Conservation (phyloP, 2,797 vertebrate genomes). For the Rhinichthys osculus region DNA sequence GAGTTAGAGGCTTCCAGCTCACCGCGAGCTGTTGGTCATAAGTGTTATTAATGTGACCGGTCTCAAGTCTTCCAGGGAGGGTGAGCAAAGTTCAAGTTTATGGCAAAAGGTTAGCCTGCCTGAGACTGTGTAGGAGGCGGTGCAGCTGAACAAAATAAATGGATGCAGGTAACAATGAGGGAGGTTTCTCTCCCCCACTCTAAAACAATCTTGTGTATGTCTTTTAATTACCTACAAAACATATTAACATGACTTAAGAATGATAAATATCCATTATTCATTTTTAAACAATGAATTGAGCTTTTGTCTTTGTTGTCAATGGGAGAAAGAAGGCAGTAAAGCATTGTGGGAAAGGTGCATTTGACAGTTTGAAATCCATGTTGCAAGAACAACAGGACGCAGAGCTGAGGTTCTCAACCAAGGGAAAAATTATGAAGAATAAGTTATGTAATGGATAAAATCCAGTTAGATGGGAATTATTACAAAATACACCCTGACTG, state of each 20-base stretch:
- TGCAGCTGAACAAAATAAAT: slow-evolving; percentile 18
- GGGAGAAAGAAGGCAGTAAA: slow-evolving; percentile 10
- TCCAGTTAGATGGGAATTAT: background rate
- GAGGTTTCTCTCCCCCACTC: background rate
- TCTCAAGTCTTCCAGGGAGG: slow-evolving; percentile 38
- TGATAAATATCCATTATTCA: background rate
- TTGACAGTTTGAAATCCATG: background rate
- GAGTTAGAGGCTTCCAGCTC: slow-evolving; percentile 33
- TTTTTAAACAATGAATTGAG: background rate
- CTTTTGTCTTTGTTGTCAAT: slow-evolving; percentile 9
- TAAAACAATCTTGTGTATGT: background rate
- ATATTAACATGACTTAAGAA: background rate
- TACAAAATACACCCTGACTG: background rate
- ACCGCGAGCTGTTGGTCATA: slow-evolving; percentile 19
- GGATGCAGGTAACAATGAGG: slow-evolving; percentile 16
- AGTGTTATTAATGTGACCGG: slow-evolving; percentile 47
- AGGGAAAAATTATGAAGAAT: background rate
- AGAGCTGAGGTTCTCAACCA: background rate
- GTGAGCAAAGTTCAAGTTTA: slow-evolving; percentile 63
- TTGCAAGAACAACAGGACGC: background rate
- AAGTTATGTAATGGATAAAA: background rate
- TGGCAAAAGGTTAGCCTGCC: slow-evolving; percentile 52
- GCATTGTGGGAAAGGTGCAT: slow-evolving; percentile 7
- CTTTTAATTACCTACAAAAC: background rate
- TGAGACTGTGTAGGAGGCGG: slow-evolving; percentile 18